phyloP scores from a whole-genome alignment of 2,113 vertebrate species.

The Natator depressus region DNA sequence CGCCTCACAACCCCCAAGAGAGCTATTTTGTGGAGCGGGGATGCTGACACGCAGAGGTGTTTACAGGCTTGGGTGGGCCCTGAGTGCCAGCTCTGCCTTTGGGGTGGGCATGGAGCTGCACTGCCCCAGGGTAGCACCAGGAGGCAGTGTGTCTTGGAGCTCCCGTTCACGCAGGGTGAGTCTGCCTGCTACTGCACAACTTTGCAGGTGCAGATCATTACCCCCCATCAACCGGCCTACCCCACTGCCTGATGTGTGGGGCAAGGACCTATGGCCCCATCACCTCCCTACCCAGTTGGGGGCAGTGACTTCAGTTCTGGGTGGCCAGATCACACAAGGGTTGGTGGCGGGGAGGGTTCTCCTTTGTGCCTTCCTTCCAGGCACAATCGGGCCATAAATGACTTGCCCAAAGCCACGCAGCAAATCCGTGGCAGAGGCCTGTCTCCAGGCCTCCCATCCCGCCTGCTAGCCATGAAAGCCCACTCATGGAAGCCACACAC shows the following conservation, averaged over 20 bases:
- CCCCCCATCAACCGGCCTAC: background rate
- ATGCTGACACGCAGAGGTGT: background rate
- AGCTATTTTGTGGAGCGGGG: background rate
- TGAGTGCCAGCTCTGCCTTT: background rate
- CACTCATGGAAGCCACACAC: background rate
- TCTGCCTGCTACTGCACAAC: background rate
- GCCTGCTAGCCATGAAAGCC: background rate
- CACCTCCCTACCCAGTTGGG: background rate
- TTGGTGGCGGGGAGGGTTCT: background rate
- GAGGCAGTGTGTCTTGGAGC: background rate
- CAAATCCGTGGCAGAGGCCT: background rate
- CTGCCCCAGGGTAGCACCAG: background rate
- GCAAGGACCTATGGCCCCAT: background rate
- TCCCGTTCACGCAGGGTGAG: rapidly evolving
- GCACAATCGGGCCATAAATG: background rate
- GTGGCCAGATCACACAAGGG: background rate
- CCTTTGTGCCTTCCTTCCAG: background rate
- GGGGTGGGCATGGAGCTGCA: background rate
- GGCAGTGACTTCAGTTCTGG: background rate
- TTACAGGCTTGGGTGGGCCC: background rate
- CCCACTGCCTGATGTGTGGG: background rate
- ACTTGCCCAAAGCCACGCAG: background rate
- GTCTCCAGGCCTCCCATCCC: background rate
- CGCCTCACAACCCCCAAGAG: rapidly evolving
- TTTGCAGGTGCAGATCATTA: background rate